Evolutionary conservation across 2,888 invertebrate species (phyloP).

Genomic region (Seira sanloemensis): DNA sequence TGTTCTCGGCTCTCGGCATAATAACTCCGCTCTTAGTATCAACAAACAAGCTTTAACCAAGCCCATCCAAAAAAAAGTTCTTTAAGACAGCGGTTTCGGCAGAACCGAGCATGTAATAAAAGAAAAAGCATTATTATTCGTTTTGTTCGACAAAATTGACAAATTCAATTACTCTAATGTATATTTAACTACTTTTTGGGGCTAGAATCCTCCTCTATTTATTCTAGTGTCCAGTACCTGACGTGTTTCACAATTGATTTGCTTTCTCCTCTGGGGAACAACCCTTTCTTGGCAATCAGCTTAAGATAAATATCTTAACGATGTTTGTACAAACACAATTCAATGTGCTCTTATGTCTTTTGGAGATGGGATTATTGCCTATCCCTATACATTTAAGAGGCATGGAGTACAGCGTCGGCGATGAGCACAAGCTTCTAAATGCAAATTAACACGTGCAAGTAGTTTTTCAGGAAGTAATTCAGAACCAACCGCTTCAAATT

Average conservation of each 20-base stretch:
- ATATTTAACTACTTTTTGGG: conserved; percentile 57
- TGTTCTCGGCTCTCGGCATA: not conserved
- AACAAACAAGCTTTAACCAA: not conserved
- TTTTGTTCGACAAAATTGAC: conserved; percentile 46
- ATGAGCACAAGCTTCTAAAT: no score
- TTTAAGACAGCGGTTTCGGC: not conserved
- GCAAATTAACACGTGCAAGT: no score
- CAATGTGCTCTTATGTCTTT: not conserved
- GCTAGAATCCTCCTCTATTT: conserved; percentile 8
- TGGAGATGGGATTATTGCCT: no score
- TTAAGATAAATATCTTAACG: conserved; percentile 57
- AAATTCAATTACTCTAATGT: conserved; percentile 66
- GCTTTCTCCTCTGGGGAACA: conserved; percentile 19
- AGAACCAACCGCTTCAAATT: no score
- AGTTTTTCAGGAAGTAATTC: no score
- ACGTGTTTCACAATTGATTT: conserved; percentile 49
- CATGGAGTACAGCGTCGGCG: no score
- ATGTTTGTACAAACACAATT: not conserved
- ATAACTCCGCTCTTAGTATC: not conserved
- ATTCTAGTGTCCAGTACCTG: conserved; percentile 35
- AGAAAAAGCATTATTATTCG: conserved; percentile 33
- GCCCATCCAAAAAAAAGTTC: not conserved
- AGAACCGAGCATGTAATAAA: not conserved
- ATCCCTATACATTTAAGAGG: no score
- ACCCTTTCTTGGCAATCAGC: conserved; percentile 35